phyloP scores from a whole-genome alignment of 2,797 vertebrate genomes.

The Rhynchonycteris naso region DNA sequence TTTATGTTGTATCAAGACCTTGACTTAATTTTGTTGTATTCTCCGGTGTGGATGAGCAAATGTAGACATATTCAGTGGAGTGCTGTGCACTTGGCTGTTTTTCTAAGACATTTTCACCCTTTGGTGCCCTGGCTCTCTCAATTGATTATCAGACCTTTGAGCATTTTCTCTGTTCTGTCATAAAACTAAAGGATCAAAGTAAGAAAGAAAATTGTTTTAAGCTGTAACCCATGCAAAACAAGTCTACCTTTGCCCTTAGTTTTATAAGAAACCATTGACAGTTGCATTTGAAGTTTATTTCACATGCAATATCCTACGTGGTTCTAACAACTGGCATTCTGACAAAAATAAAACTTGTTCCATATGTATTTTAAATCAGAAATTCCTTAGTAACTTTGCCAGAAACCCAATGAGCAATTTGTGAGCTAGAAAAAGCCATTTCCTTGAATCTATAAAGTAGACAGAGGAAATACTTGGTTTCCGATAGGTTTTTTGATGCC shows the following conservation, averaged over 20 bases:
- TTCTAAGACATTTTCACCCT: background rate
- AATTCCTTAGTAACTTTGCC: background rate
- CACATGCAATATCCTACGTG: background rate
- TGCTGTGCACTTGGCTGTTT: background rate
- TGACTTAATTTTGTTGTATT: background rate
- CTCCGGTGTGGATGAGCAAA: background rate
- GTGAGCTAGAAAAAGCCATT: background rate
- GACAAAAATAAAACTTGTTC: background rate
- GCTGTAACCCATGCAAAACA: background rate
- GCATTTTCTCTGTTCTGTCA: constrained; percentile 17
- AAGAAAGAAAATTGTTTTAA: constrained; percentile 21
- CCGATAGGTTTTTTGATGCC: background rate
- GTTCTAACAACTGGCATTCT: background rate
- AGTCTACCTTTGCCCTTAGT: background rate
- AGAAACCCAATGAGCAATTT: background rate
- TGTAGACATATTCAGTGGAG: background rate
- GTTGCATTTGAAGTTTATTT: background rate
- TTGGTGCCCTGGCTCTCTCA: background rate
- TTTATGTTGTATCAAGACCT: constrained; percentile 40
- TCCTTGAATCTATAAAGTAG: background rate
- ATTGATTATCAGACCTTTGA: background rate
- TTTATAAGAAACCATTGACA: constrained; percentile 48
- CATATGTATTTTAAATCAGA: background rate
- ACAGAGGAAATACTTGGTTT: constrained; percentile 1
- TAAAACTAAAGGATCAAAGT: constrained; percentile 38